These are phyloP conservation scores for Gorsachius goisagi DNA, from an alignment of 2,113 vertebrate species.

Conservation along the genomic window DNA sequence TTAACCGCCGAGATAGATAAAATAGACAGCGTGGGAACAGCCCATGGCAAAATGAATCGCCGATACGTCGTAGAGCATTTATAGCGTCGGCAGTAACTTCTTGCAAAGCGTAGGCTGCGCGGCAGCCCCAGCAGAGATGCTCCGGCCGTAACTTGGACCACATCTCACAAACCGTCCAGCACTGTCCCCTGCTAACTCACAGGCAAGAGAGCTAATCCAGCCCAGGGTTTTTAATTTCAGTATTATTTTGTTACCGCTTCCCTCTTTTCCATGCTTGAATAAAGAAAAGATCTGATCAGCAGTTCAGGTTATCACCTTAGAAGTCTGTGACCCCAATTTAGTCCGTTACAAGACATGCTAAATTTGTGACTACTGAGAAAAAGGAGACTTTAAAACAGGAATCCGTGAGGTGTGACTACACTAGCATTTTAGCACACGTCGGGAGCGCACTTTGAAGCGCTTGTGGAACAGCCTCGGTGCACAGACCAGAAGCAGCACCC, in stretches of 20 bases:
- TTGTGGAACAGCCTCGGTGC: neutral
- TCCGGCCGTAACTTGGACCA: neutral
- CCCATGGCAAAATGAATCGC: neutral
- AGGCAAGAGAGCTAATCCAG: neutral
- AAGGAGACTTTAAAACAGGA: neutral
- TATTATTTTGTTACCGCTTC: neutral
- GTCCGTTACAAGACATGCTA: accelerated
- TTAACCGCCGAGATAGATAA: neutral
- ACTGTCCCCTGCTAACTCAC: accelerated
- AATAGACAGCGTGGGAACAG: neutral
- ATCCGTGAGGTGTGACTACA: neutral
- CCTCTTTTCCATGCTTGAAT: neutral
- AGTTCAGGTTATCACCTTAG: neutral
- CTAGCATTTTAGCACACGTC: neutral
- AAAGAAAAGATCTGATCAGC: neutral
- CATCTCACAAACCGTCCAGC: neutral
- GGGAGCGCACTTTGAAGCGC: neutral
- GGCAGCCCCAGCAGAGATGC: accelerated
- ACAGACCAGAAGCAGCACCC: neutral
- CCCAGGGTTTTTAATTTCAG: neutral
- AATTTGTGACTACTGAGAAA: neutral
- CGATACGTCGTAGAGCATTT: accelerated
- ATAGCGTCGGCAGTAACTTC: neutral
- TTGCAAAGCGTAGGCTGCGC: neutral
- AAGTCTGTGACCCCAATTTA: neutral